Percentiles rank a stretch among this genome's conserved stretches.
These are phyloP conservation scores for Clavelina lepadiformis DNA, from an alignment of 23 tunicate species.

Conservation along the genomic window DNA sequence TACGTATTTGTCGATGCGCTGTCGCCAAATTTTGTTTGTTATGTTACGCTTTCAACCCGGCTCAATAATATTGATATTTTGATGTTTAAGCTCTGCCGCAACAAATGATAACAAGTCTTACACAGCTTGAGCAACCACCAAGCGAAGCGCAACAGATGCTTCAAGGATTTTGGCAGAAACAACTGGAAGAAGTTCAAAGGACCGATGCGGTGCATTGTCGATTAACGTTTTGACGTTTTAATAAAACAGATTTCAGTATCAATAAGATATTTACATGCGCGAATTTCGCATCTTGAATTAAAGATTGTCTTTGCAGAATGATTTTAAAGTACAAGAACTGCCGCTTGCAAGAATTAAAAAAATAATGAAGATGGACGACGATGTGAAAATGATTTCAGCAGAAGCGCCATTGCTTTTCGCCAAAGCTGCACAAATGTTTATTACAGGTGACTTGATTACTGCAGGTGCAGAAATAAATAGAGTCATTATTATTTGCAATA, in stretches of 20 bases:
- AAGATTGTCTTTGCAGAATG: constrained; percentile 14
- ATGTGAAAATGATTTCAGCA: constrained; percentile 96
- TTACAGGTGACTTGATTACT: constrained; percentile 44
- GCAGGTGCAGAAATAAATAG: background rate
- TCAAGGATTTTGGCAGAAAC: constrained; percentile 62
- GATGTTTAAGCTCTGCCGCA: constrained; percentile 1
- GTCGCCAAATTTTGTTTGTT: too few species aligned
- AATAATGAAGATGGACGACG: constrained; percentile 99
- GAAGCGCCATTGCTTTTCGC: constrained; percentile 97
- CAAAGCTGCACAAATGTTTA: constrained; percentile 98
- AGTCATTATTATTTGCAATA: background rate
- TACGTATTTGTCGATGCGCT: too few species aligned
- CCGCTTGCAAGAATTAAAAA: constrained; percentile 95
- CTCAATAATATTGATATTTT: too few species aligned
- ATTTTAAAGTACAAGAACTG: constrained; percentile 84
- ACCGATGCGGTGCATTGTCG: constrained; percentile 7
- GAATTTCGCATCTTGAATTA: background rate
- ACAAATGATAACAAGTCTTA: background rate
- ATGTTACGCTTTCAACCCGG: too few species aligned
- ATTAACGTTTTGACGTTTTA: background rate
- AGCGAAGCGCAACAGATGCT: constrained; percentile 53
- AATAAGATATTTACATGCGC: too few species aligned
- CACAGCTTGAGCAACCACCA: constrained; percentile 18
- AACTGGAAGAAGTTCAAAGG: constrained; percentile 53
- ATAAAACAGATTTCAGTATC: too few species aligned